Percentiles rank a stretch among this genome's conserved stretches.
Conservation (phyloP, 2,113 vertebrate genomes). For the Gallinago media region DNA sequence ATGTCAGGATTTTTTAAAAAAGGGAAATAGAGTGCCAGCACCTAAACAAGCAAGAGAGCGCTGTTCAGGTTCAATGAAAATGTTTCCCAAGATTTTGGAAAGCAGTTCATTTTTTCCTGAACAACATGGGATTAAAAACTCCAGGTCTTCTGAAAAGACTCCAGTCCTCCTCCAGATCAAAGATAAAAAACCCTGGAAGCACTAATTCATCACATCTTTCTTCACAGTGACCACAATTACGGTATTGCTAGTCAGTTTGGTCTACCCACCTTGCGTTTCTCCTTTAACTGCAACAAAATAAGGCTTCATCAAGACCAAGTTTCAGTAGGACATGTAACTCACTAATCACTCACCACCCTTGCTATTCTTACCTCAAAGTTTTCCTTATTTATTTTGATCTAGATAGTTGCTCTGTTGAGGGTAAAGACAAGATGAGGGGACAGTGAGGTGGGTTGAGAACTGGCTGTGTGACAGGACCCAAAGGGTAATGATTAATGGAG, state of each 20-base stretch:
- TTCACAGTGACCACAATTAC: not conserved
- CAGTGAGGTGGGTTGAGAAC: too few species aligned
- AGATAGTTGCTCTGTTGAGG: not conserved
- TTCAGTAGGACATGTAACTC: not conserved
- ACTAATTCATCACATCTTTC: not conserved
- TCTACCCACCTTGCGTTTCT: not conserved
- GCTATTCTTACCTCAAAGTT: not conserved
- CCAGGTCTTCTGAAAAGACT: not conserved
- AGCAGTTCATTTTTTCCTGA: not conserved
- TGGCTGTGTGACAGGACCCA: too few species aligned
- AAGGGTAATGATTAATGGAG: too few species aligned
- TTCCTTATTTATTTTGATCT: not conserved
- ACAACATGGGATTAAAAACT: not conserved
- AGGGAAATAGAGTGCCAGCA: not conserved
- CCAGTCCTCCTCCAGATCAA: not conserved
- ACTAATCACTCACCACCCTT: not conserved
- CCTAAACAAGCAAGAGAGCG: not conserved
- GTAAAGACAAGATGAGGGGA: not conserved
- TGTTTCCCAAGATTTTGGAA: not conserved
- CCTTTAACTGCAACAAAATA: not conserved
- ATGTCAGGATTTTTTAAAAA: rapidly evolving
- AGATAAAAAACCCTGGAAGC: not conserved
- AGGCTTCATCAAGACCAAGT: not conserved
- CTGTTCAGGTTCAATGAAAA: not conserved
- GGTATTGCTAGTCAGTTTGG: not conserved